Conservation (phyloP, 2,888 invertebrate species). For the Zeuzera pyrina region DNA sequence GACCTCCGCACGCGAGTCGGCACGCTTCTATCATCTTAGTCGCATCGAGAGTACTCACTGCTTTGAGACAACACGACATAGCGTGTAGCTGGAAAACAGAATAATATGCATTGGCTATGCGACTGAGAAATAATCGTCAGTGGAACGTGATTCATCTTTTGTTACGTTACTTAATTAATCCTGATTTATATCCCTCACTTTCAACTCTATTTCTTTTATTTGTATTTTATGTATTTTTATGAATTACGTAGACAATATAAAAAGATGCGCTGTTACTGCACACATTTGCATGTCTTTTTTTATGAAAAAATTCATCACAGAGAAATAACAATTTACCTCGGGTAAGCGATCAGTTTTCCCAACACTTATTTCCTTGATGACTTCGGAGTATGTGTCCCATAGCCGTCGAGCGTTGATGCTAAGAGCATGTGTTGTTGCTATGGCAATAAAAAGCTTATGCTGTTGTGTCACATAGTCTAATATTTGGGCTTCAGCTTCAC, state of each 20-base stretch:
- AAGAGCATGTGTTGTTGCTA: slow-evolving; percentile 86
- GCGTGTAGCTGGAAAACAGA: slow-evolving; percentile 82
- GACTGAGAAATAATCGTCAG: not conserved
- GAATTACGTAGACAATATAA: not conserved
- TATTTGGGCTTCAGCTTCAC: slow-evolving; percentile 88
- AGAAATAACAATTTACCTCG: slow-evolving; percentile 69
- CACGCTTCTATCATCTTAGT: slow-evolving; percentile 85
- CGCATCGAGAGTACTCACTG: slow-evolving; percentile 84
- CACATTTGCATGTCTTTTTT: not conserved
- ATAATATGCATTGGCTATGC: not conserved
- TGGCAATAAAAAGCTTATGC: slow-evolving; percentile 89
- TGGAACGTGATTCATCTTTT: too few species aligned
- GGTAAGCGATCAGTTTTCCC: slow-evolving; percentile 86
- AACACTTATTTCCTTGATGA: slow-evolving; percentile 80
- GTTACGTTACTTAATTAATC: too few species aligned
- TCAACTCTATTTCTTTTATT: too few species aligned
- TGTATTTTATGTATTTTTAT: too few species aligned
- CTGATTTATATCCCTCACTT: too few species aligned
- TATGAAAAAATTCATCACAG: not conserved
- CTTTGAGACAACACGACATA: slow-evolving; percentile 91
- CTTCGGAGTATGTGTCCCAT: slow-evolving; percentile 84
- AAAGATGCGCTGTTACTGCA: not conserved
- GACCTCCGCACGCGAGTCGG: slow-evolving; percentile 93
- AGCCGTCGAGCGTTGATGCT: slow-evolving; percentile 80
- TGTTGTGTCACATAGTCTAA: slow-evolving; percentile 95